A percentile compares a stretch with the other conserved stretches of the same genome.
Conservation (phyloP, 2,113 vertebrate species). For the Gasterosteus nipponicus region DNA sequence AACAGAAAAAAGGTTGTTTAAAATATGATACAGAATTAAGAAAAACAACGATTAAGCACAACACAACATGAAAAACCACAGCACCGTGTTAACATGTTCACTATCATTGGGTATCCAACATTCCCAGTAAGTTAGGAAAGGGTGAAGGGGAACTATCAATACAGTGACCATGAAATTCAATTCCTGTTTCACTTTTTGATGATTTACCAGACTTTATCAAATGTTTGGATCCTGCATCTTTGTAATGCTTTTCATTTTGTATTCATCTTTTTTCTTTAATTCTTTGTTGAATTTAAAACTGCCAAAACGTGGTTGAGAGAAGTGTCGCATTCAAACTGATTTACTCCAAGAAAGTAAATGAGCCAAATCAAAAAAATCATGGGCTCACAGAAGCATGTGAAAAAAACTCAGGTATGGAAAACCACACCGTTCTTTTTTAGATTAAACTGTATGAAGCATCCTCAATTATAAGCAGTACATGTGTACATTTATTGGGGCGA, state of each 20-base stretch:
- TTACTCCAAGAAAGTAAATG: slow-evolving; percentile 64
- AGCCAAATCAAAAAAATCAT: slow-evolving; percentile 45
- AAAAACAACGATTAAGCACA: not conserved
- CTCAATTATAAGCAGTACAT: slow-evolving; percentile 32
- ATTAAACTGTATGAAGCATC: slow-evolving; percentile 19
- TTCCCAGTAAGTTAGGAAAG: not conserved
- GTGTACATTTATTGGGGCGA: not conserved
- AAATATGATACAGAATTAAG: slow-evolving; percentile 9
- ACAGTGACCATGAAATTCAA: not conserved
- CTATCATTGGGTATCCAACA: not conserved
- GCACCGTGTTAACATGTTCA: not conserved
- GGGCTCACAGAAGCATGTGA: slow-evolving; percentile 47
- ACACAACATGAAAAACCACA: not conserved
- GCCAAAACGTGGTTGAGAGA: slow-evolving; percentile 21
- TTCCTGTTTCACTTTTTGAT: too few species aligned
- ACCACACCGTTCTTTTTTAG: slow-evolving; percentile 11
- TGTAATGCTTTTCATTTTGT: not conserved
- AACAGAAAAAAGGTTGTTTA: slow-evolving; percentile 41
- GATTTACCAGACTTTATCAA: too few species aligned
- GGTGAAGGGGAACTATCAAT: too few species aligned
- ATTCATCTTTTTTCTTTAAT: not conserved
- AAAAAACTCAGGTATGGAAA: slow-evolving; percentile 17
- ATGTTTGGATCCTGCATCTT: not conserved
- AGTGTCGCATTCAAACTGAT: slow-evolving; percentile 39
- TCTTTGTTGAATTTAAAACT: not conserved